Evolutionary conservation across 2,888 invertebrate genomes (phyloP), one percentile per base, ranked within the genome.

Genomic region (Dasypogon diadema): DNA sequence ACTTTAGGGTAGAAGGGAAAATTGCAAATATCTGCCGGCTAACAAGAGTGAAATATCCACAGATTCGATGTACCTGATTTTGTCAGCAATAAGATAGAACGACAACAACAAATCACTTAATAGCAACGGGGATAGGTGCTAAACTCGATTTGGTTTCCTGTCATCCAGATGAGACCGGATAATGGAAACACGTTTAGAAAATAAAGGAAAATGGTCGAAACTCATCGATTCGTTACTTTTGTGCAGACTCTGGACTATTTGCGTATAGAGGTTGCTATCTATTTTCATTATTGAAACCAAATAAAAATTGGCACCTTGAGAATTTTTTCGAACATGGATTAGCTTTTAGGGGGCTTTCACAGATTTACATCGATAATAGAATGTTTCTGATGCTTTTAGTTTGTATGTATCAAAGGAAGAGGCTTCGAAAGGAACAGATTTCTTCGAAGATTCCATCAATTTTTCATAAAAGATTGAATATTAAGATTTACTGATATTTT

Each of bases 121-220:
- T 51, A 18, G 18, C 16, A 12, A 51, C 51, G 18, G 51, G 6
- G 21, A 51, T 51, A 8, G 18, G 51, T 51, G 51, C 18, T 51
- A 51, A 16, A 51, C 3, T 8, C 14, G 51, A 51, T 51, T 51
- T 51, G 18, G 51, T 21, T 51, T 21, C 51, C 18, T 51, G 51
- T 51, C 48, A 48, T 16, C 16, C 48, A 48, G 16, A n/a, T 48
- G 48, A 48, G 21, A 12, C n/a, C 51, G 14, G 51, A 22, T 65
- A 65, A 65, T 46, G 48, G 46, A 48, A 48, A 65, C 65, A 65
- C 65, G 65, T 65, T 48, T 22, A 16, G 46, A 22, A 65, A 65
- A 65, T 65, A 65, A 65, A 65, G n/a, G 24, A 46, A 65, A 65
- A 65, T 46, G 65, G 65, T 46, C 22, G 24, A 51, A 18, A 4